These are phyloP conservation scores for Augiades crinisus DNA, from an alignment of 2,888 invertebrate genomes.

Conservation along the genomic window DNA sequence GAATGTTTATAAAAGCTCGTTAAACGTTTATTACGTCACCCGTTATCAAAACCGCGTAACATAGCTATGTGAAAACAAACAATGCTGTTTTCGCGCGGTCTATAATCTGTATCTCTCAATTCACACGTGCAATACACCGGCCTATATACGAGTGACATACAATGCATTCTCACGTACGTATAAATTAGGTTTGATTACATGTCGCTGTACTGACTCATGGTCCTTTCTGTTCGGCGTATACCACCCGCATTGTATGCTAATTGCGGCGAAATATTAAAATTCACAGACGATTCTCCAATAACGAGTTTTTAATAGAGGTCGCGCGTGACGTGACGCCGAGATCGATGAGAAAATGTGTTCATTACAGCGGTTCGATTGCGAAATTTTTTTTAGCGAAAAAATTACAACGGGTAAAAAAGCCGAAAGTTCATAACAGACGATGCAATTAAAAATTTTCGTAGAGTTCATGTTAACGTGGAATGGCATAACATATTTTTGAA, in stretches of 20 bases:
- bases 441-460: too few relatives aligned
- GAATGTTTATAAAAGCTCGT: too few relatives aligned
- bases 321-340: constrained; percentile 24
- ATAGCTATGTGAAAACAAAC: too few relatives aligned
- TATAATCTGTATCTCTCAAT: too few relatives aligned
- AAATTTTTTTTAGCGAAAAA: constrained; percentile 2
- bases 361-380: constrained; percentile 11
- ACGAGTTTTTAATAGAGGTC: constrained; percentile 50
- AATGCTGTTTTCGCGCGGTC: too few relatives aligned
- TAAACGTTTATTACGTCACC: too few relatives aligned
- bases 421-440: too few relatives aligned
- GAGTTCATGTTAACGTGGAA: too few relatives aligned
- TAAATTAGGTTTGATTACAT: constrained; percentile 39
- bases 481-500: too few relatives aligned
- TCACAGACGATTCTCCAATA: constrained; percentile 40
- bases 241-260: constrained; percentile 63
- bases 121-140: not conserved
- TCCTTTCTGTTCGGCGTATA: constrained; percentile 41
- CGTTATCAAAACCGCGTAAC: too few relatives aligned
- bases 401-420: too few relatives aligned
- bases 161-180: constrained; percentile 28
- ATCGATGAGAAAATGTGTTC: constrained; percentile 15
- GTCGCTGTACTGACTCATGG: constrained; percentile 42
- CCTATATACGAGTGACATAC: constrained; percentile 1
- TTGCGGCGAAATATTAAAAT: constrained; percentile 45